These are phyloP conservation scores for Gulo gulo DNA, from an alignment of 2,113 vertebrate genomes.

Conservation along the genomic window DNA sequence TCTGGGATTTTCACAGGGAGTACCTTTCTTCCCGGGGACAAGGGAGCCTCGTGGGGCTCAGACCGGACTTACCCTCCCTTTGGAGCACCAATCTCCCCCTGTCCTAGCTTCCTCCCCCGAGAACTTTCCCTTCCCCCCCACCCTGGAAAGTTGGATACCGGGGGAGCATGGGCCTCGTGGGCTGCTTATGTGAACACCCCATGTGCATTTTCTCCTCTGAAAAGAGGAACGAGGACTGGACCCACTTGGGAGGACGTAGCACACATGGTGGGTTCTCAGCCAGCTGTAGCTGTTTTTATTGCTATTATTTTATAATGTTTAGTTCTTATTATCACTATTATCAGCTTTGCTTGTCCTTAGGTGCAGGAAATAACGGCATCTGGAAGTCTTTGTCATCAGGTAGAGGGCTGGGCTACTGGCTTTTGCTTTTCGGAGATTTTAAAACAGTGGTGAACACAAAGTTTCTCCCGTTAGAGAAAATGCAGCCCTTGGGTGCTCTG, in stretches of 20 bases:
- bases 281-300: background rate
- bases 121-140: background rate
- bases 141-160: background rate
- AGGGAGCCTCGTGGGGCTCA: background rate
- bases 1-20: background rate
- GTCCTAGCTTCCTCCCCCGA: background rate
- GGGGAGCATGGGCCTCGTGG: background rate
- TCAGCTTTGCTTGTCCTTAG: background rate
- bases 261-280: background rate
- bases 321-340: background rate
- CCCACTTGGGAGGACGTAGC: no score
- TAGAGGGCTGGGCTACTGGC: no score
- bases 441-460: background rate
- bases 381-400: background rate
- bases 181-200: background rate
- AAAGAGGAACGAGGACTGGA: background rate
- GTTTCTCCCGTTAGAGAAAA: background rate
- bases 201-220: background rate
- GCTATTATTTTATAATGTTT: background rate
- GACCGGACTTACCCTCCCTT: background rate
- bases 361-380: background rate
- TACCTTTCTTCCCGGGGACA: background rate
- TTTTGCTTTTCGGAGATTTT: background rate
- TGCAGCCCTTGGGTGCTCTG: fast-evolving
- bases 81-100: background rate